Conservation (phyloP, 2,113 vertebrate species). For the Vidua macroura region DNA sequence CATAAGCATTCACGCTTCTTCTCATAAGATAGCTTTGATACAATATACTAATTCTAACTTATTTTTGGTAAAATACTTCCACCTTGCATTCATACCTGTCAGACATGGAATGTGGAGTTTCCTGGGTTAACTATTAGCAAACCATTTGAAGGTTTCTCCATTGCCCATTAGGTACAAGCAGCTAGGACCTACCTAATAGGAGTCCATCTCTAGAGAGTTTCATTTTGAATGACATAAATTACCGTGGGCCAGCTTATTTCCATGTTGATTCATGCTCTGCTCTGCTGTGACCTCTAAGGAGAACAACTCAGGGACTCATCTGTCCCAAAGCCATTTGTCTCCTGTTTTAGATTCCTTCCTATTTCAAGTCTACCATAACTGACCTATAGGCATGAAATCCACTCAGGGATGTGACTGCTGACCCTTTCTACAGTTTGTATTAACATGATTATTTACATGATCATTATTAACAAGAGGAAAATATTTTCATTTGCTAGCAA, state of each 20-base stretch:
- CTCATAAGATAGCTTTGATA: background rate
- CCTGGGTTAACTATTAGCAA: background rate
- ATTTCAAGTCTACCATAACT: background rate
- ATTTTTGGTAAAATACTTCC: background rate
- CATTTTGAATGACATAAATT: background rate
- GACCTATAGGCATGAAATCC: background rate
- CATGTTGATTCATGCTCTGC: background rate
- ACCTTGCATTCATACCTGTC: background rate
- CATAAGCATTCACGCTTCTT: accelerated
- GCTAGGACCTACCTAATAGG: background rate
- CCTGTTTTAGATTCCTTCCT: background rate
- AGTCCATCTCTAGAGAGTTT: background rate
- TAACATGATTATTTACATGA: background rate
- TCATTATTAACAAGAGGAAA: background rate
- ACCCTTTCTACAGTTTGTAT: background rate
- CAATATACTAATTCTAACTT: background rate
- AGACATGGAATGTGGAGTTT: background rate
- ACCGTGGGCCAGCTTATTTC: background rate
- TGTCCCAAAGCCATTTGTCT: background rate
- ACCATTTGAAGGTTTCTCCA: background rate
- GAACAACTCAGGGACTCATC: background rate
- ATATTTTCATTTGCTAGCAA: background rate
- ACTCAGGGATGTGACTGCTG: background rate
- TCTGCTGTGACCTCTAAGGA: background rate
- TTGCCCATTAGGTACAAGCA: background rate